Evolutionary conservation across 1,140 invertebrate genomes (phyloP).

Genomic region (Solenopsis fugax): DNA sequence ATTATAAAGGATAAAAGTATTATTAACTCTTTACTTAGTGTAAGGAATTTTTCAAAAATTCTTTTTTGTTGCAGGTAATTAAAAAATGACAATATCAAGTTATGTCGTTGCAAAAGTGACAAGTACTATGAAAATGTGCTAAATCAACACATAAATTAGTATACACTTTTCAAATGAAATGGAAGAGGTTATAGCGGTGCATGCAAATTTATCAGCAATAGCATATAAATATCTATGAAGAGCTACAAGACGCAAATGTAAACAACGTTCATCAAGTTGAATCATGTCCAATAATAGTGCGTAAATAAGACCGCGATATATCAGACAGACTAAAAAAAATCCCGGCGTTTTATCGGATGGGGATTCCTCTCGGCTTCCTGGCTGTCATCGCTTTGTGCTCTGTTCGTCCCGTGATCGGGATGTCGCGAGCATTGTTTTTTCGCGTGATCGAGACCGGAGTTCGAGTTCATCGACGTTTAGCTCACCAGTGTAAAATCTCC

Average conservation of each 20-base stretch:
- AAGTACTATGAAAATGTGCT: background rate
- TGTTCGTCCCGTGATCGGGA: background rate
- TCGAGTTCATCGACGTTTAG: background rate
- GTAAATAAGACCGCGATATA: background rate
- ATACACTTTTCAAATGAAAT: background rate
- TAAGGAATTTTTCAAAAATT: no score
- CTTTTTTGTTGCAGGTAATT: no score
- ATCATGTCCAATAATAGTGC: slow-evolving; percentile 49
- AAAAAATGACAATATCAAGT: no score
- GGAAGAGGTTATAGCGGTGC: background rate
- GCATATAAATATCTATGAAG: background rate
- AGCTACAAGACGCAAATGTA: background rate
- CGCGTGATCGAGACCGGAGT: background rate
- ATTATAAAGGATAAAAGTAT: no score
- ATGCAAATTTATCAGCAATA: background rate
- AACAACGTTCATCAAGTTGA: background rate
- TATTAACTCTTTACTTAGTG: no score
- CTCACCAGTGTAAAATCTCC: slow-evolving; percentile 22
- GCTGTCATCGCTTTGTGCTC: background rate
- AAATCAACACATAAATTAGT: background rate
- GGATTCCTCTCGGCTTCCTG: background rate
- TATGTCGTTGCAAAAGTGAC: no score
- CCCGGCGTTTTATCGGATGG: background rate
- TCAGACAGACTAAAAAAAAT: background rate
- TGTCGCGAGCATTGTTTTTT: slow-evolving; percentile 9